phyloP scores from a whole-genome alignment of 2,888 invertebrate genomes.

The Ganaspis brasiliensis region DNA sequence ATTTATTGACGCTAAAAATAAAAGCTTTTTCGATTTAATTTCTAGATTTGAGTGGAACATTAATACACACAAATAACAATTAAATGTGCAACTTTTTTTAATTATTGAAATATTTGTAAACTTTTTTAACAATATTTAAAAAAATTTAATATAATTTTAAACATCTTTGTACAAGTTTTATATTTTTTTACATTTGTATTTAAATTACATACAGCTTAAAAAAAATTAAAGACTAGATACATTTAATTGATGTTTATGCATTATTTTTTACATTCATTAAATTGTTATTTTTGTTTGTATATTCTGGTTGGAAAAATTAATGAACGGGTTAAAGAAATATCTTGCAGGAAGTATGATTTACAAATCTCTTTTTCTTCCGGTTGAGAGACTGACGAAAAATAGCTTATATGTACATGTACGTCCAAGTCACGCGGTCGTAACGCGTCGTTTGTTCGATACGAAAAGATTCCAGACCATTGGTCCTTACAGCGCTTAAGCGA shows the following conservation, averaged over 20 bases:
- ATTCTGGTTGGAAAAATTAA: background rate
- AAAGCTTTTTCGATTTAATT: background rate
- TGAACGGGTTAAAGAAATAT: background rate
- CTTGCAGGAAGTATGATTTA: background rate
- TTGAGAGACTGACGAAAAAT: slow-evolving; percentile 31
- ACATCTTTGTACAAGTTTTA: too few species aligned
- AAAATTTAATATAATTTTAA: too few species aligned
- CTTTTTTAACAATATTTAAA: too few species aligned
- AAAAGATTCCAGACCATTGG: slow-evolving; percentile 74
- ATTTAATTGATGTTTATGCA: too few species aligned
- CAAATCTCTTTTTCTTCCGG: slow-evolving; percentile 17
- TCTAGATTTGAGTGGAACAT: too few species aligned
- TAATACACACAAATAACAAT: too few species aligned
- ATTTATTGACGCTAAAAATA: background rate
- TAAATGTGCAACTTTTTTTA: too few species aligned
- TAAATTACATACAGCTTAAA: too few species aligned
- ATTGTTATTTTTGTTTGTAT: background rate
- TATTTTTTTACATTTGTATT: too few species aligned
- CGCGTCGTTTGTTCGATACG: slow-evolving; percentile 69
- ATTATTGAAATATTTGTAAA: too few species aligned
- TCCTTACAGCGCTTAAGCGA: slow-evolving; percentile 72
- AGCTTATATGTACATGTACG: slow-evolving; percentile 25
- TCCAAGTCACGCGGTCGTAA: slow-evolving; percentile 50
- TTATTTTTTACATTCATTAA: background rate
- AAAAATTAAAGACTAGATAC: too few species aligned